These are phyloP conservation scores for Arenaria interpres DNA, from an alignment of 2,113 vertebrate species.

Conservation along the genomic window DNA sequence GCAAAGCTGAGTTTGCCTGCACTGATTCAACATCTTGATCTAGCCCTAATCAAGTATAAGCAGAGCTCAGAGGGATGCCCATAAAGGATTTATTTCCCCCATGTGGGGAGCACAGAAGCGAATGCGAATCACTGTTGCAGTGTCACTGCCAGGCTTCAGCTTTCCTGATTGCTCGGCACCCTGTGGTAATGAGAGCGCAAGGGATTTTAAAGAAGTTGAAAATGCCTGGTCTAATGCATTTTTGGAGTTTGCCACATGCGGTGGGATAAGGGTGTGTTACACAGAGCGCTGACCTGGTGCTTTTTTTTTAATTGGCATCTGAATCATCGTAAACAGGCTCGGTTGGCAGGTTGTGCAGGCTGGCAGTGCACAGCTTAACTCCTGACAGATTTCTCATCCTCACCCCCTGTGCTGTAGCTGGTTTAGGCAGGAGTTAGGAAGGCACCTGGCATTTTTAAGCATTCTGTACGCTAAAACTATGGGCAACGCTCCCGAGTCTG, in stretches of 20 bases:
- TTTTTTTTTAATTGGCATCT: not conserved
- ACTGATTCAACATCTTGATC: not conserved
- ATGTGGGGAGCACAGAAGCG: not conserved
- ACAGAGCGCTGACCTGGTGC: not conserved
- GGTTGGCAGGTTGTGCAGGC: not conserved
- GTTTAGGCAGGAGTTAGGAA: not conserved
- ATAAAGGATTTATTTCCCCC: not conserved
- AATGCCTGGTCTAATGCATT: no score
- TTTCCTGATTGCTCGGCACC: not conserved
- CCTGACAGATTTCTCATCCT: not conserved
- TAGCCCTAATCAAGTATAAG: accelerated
- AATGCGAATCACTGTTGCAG: accelerated
- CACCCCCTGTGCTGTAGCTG: not conserved
- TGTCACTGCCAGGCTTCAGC: not conserved
- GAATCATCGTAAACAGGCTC: not conserved
- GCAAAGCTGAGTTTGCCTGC: not conserved
- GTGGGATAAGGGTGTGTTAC: not conserved
- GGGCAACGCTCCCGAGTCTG: not conserved
- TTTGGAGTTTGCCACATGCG: not conserved
- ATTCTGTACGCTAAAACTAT: not conserved
- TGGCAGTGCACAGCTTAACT: not conserved
- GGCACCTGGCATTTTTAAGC: not conserved
- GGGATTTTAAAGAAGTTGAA: not conserved
- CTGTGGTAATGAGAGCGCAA: not conserved
- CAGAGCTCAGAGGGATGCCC: not conserved